A percentile compares a stretch with the other conserved stretches of the same genome.
Conservation (phyloP, 2,888 invertebrate species). For the Atherix ibis region DNA sequence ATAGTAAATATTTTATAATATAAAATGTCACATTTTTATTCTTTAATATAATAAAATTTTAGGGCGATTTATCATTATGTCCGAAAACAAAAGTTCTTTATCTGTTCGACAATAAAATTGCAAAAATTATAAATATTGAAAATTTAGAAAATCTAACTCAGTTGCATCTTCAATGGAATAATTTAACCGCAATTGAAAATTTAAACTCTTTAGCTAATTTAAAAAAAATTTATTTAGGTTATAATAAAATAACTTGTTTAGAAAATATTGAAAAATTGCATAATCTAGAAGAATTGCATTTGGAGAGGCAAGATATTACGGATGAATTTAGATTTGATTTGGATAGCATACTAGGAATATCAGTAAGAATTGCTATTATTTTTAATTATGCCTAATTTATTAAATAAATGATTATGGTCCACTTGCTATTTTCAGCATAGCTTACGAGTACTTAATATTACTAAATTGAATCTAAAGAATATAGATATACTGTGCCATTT, state of each 20-base stretch:
- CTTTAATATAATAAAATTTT: too few species aligned
- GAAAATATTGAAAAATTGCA: constrained; percentile 47
- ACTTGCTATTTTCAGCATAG: background rate
- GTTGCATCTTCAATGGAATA: constrained; percentile 62
- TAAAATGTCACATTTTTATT: background rate
- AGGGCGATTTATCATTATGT: constrained; percentile 28
- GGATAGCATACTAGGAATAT: constrained; percentile 39
- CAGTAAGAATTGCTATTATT: too few species aligned
- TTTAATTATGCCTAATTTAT: background rate
- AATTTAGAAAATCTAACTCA: constrained; percentile 47
- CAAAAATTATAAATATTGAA: constrained; percentile 54
- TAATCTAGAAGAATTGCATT: constrained; percentile 46
- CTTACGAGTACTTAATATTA: constrained; percentile 39
- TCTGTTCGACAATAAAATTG: constrained; percentile 66
- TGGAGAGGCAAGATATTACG: constrained; percentile 46
- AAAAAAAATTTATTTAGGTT: constrained; percentile 59
- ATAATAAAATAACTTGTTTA: constrained; percentile 50
- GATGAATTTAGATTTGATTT: constrained; percentile 51
- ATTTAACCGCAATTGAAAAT: constrained; percentile 52
- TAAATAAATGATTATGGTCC: background rate
- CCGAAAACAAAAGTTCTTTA: constrained; percentile 47
- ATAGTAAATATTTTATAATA: constrained; percentile 35
- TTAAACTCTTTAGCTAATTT: constrained; percentile 45
- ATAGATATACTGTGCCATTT: constrained; percentile 31
- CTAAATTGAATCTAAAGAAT: constrained; percentile 43